These are phyloP conservation scores for Zaprionus nigranus DNA, from an alignment of 1,140 invertebrate species.

Conservation along the genomic window DNA sequence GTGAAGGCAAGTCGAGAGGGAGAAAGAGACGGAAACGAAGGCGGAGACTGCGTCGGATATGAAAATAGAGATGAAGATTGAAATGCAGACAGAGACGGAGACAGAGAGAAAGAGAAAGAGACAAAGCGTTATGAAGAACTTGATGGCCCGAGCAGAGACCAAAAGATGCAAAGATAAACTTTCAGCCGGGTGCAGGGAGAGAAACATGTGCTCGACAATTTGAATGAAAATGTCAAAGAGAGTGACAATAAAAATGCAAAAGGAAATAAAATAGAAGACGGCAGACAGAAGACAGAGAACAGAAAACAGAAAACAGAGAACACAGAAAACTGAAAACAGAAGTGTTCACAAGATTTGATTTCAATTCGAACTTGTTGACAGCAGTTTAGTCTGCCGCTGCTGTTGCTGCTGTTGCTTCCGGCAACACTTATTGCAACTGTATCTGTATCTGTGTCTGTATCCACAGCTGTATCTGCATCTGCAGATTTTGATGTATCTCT, in stretches of 20 bases:
- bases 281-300: background rate
- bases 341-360: conserved; percentile 8
- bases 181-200: background rate
- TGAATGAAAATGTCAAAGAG: conserved; percentile 6
- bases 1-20: background rate
- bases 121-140: background rate
- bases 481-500: background rate
- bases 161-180: conserved; percentile 2
- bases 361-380: conserved; percentile 8
- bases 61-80: background rate
- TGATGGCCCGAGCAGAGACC: background rate
- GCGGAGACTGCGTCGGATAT: background rate
- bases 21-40: background rate
- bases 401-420: background rate
- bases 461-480: conserved; percentile 37
- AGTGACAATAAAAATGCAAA: conserved; percentile 11
- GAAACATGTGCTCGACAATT: conserved; percentile 8
- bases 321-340: background rate
- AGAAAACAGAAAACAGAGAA: background rate
- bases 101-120: background rate
- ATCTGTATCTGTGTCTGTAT: conserved; percentile 12
- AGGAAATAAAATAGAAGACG: background rate
- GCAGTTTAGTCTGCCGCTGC: conserved; percentile 1
- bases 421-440: background rate
- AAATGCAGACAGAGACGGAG: background rate